Evolutionary conservation across 2,888 invertebrate genomes (phyloP).

Genomic region (Thereva unica): DNA sequence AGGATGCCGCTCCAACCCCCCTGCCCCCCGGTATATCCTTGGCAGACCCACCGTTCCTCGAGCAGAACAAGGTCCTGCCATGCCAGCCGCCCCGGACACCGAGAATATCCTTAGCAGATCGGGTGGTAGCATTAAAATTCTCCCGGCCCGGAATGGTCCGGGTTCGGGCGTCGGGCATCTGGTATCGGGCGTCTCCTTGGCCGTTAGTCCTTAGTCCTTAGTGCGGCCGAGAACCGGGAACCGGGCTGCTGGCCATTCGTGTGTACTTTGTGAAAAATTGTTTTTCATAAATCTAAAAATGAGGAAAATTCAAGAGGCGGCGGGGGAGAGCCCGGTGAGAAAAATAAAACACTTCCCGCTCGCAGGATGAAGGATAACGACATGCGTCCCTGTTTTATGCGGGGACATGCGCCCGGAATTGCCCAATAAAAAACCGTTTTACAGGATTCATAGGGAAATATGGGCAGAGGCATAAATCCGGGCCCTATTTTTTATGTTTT

Average conservation of each 20-base stretch:
- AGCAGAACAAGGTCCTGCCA: too few species aligned
- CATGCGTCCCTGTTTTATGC: conserved; percentile 46
- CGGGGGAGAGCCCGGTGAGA: conserved; percentile 8
- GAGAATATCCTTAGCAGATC: conserved; percentile 4
- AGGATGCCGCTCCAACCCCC: conserved; percentile 3
- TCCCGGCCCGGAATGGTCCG: conserved; percentile 21
- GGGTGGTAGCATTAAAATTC: conserved; percentile 28
- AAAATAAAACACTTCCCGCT: conserved; percentile 31
- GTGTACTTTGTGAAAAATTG: conserved; percentile 51
- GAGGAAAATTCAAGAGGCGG: conserved; percentile 35
- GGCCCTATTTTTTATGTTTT: conserved; percentile 40
- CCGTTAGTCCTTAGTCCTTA: not conserved
- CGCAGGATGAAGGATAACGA: conserved; percentile 36
- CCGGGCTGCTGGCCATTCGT: conserved; percentile 37
- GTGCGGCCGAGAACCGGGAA: too few species aligned
- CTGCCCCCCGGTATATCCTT: not conserved
- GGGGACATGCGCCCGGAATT: conserved; percentile 50
- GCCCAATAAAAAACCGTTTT: conserved; percentile 51
- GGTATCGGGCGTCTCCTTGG: not conserved
- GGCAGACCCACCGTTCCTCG: not conserved
- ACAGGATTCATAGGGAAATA: conserved; percentile 49
- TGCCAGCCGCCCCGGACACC: not conserved
- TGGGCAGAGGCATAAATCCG: conserved; percentile 44
- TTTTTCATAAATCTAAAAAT: conserved; percentile 55
- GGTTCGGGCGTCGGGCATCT: not conserved